These are phyloP conservation scores for Apodemia zela DNA, from an alignment of 2,888 invertebrate species.

Conservation along the genomic window DNA sequence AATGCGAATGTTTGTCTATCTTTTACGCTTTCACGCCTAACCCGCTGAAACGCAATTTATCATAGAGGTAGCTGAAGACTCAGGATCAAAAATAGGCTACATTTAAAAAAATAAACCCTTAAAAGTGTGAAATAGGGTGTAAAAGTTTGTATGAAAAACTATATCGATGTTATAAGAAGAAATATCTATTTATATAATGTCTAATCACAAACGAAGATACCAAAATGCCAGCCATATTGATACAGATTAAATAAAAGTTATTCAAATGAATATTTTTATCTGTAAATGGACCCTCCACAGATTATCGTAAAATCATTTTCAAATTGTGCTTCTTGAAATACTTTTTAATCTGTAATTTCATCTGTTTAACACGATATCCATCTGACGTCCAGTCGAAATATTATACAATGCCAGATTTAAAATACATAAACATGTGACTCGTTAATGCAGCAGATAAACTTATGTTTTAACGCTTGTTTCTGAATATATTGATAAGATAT, in stretches of 20 bases:
- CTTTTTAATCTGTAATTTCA: slow-evolving; percentile 14
- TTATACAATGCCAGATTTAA: not conserved
- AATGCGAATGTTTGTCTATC: too few species aligned
- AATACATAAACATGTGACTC: slow-evolving; percentile 1
- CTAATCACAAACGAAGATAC: too few species aligned
- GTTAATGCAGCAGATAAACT: not conserved
- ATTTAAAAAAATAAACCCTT: too few species aligned
- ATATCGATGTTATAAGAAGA: too few species aligned
- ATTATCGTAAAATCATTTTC: not conserved
- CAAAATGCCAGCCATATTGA: not conserved
- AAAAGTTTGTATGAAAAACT: too few species aligned
- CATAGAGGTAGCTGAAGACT: too few species aligned
- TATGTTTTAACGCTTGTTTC: slow-evolving; percentile 5
- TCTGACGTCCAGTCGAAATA: slow-evolving; percentile 5
- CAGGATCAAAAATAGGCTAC: too few species aligned
- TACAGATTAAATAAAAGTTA: slow-evolving; percentile 3
- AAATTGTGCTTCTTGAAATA: slow-evolving; percentile 10
- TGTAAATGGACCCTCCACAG: slow-evolving; percentile 2
- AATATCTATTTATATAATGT: too few species aligned
- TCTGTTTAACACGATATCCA: slow-evolving; percentile 12
- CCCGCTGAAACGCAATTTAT: too few species aligned
- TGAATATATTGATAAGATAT: not conserved
- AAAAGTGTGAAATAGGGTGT: too few species aligned
- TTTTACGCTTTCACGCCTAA: too few species aligned
- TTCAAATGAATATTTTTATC: not conserved